Percentiles rank a stretch among this genome's conserved stretches.
These are phyloP conservation scores for Colletes collaris DNA, from an alignment of 2,888 invertebrate species.

Conservation along the genomic window DNA sequence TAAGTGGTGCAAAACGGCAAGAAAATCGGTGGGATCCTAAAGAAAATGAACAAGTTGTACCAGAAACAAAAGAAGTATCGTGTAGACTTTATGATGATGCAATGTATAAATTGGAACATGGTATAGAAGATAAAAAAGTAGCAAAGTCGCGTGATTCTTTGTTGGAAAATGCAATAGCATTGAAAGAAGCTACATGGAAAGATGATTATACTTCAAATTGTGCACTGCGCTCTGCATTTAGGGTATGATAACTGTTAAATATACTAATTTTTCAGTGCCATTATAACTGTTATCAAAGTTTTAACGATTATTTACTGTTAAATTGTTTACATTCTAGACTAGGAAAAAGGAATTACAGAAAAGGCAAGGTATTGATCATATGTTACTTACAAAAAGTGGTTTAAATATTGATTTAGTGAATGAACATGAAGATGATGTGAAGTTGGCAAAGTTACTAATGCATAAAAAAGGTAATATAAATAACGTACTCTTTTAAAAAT, in stretches of 20 bases:
- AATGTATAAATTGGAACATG: slow-evolving; percentile 99
- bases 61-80: slow-evolving; percentile 95
- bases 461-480: slow-evolving; percentile 84
- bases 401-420: slow-evolving; percentile 91
- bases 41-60: slow-evolving; percentile 96
- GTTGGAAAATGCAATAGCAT: slow-evolving; percentile 89
- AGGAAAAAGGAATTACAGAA: slow-evolving; percentile 90
- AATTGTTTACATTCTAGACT: slow-evolving; percentile 83
- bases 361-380: slow-evolving; percentile 87
- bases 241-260: slow-evolving; percentile 85
- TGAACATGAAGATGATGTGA: slow-evolving; percentile 91
- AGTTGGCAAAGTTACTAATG: slow-evolving; percentile 90
- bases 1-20: slow-evolving; percentile 97
- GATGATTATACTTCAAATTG: slow-evolving; percentile 97
- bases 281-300: not conserved
- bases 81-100: slow-evolving; percentile 96
- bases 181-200: slow-evolving; percentile 92
- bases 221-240: slow-evolving; percentile 91
- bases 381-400: slow-evolving; percentile 89
- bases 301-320: slow-evolving; percentile 29
- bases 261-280: not conserved
- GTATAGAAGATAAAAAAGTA: slow-evolving; percentile 89
- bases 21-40: slow-evolving; percentile 99
- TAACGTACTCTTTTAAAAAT: not conserved
- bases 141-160: slow-evolving; percentile 89